Percentiles rank a stretch among this genome's conserved stretches.
Evolutionary conservation across 2,113 vertebrate species (phyloP).

Genomic region (Harpagus bidentatus): DNA sequence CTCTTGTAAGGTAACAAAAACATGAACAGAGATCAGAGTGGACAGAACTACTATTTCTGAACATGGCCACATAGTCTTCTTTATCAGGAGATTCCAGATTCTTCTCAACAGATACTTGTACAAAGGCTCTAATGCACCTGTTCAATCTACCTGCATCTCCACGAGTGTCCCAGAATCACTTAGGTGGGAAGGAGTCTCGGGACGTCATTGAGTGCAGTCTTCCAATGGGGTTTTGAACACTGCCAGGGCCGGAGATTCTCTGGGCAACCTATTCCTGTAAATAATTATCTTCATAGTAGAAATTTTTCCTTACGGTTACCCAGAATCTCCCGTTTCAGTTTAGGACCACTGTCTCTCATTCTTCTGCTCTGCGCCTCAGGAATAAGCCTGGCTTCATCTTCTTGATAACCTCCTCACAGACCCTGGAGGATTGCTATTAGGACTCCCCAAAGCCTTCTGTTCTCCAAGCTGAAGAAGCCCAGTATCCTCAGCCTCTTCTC

Average conservation of each 20-base stretch:
- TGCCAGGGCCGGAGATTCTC: background rate
- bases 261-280: background rate
- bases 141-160: background rate
- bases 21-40: background rate
- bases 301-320: background rate
- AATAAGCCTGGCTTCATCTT: background rate
- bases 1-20: background rate
- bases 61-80: background rate
- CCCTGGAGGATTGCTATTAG: background rate
- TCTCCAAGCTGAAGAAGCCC: background rate
- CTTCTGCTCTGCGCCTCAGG: background rate
- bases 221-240: background rate
- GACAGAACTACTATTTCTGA: background rate
- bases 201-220: background rate
- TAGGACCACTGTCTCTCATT: background rate
- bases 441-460: background rate
- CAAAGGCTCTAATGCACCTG: background rate
- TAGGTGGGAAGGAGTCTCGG: rapidly evolving
- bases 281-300: background rate
- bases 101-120: background rate
- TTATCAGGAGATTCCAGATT: background rate
- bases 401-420: background rate
- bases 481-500: background rate
- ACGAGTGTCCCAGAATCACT: background rate
- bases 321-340: background rate